Percentiles rank a stretch among this genome's conserved stretches.
Conservation (phyloP, 2,797 vertebrate species). For the Coluber constrictor region DNA sequence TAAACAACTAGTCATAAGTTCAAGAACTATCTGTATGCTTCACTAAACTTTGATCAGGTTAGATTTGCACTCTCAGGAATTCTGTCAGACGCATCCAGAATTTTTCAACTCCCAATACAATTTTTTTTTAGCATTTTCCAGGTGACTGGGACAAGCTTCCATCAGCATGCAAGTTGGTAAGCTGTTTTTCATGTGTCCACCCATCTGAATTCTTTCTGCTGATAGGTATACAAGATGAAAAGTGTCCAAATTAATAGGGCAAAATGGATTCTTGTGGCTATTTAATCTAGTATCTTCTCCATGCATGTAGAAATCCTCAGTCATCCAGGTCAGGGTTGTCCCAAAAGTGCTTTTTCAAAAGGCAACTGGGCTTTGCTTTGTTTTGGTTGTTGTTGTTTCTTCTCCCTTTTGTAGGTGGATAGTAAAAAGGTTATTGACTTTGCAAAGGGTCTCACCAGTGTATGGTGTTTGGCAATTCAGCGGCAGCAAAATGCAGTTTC, state of each 20-base stretch:
- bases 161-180: background rate
- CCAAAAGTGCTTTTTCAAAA: background rate
- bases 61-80: background rate
- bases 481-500: background rate
- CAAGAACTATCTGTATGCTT: background rate
- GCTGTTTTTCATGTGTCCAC: too few species aligned
- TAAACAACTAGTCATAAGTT: background rate
- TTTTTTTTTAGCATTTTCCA: background rate
- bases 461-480: background rate
- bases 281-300: background rate
- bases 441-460: background rate
- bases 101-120: background rate
- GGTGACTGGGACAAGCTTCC: background rate
- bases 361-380: background rate
- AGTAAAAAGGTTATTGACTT: background rate
- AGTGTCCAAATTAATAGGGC: background rate
- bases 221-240: background rate
- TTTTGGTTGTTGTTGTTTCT: background rate
- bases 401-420: background rate
- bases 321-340: background rate
- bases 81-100: background rate
- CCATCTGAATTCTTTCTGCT: background rate
- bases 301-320: background rate
- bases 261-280: background rate
- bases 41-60: background rate